These are phyloP conservation scores for Pogonomyrmex californicus DNA, from an alignment of 1,140 invertebrate genomes.

Conservation along the genomic window DNA sequence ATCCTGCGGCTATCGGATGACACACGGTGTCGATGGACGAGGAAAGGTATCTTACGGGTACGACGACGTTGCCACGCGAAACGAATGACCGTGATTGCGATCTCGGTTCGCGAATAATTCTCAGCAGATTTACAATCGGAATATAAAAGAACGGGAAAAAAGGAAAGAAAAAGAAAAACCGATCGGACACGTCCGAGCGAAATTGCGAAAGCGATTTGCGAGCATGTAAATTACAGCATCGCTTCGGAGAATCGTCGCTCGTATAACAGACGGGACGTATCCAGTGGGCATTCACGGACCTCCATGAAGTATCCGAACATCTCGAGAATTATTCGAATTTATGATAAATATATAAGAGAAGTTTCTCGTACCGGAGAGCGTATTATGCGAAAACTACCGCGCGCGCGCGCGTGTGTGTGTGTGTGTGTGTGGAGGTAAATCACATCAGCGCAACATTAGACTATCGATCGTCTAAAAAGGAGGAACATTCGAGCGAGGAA, in stretches of 20 bases:
- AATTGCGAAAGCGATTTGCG: constrained; percentile 62
- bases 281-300: constrained; percentile 18
- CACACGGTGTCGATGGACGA: constrained; percentile 60
- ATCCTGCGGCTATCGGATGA: constrained; percentile 54
- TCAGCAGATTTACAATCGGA: constrained; percentile 22
- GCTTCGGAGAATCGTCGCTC: constrained; percentile 38
- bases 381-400: neutral
- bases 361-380: neutral
- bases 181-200: constrained; percentile 46
- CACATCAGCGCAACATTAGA: neutral
- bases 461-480: neutral
- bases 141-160: neutral
- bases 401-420: no score
- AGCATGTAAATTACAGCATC: constrained; percentile 54
- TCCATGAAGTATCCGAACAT: constrained; percentile 11
- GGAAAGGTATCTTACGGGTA: constrained; percentile 25
- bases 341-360: neutral
- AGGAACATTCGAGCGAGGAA: no score
- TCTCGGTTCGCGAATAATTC: constrained; percentile 48
- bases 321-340: constrained; percentile 13
- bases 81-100: constrained; percentile 57
- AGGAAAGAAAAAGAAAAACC: neutral
- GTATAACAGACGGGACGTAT: constrained; percentile 7
- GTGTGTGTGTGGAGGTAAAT: neutral
- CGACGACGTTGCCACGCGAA: constrained; percentile 16